phyloP scores from a whole-genome alignment of 1,140 invertebrate species.

The Spodoptera frugiperda region DNA sequence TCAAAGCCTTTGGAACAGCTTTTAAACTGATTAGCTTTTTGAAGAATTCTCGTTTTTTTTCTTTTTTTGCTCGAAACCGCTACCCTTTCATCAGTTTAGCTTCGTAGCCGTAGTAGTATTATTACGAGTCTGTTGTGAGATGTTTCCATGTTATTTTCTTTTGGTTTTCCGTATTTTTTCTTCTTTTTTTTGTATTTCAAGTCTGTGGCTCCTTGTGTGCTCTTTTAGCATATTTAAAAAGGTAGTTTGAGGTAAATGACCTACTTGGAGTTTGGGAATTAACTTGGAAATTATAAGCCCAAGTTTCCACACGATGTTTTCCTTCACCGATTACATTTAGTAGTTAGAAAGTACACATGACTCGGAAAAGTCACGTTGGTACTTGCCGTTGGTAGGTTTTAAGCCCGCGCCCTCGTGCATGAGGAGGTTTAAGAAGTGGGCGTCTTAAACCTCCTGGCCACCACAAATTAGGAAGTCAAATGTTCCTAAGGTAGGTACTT shows the following conservation, averaged over 20 bases:
- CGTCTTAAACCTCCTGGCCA: too few relatives aligned
- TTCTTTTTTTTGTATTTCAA: neutral
- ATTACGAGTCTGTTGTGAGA: neutral
- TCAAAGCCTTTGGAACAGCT: slow-evolving; percentile 47
- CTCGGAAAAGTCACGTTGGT: too few relatives aligned
- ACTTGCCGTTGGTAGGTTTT: too few relatives aligned
- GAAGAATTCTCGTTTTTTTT: slow-evolving; percentile 44
- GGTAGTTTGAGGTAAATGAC: neutral
- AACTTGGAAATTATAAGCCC: too few relatives aligned
- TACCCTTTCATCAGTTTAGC: slow-evolving; percentile 21
- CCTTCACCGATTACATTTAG: too few relatives aligned
- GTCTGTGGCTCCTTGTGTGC: neutral
- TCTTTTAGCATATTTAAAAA: neutral
- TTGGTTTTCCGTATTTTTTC: neutral
- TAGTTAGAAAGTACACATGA: too few relatives aligned
- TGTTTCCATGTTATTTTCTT: neutral
- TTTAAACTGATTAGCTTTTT: slow-evolving; percentile 59
- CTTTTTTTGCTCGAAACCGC: slow-evolving; percentile 28
- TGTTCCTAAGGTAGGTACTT: too few relatives aligned
- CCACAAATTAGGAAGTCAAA: too few relatives aligned
- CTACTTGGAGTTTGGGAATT: too few relatives aligned
- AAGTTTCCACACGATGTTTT: too few relatives aligned
- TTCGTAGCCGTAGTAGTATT: neutral
- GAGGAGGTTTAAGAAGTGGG: too few relatives aligned
- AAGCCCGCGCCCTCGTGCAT: too few relatives aligned